Percentiles rank a stretch among this genome's conserved stretches.
These are phyloP conservation scores for Theodoxus fluviatilis DNA, from an alignment of 2,888 invertebrate species.

Conservation along the genomic window DNA sequence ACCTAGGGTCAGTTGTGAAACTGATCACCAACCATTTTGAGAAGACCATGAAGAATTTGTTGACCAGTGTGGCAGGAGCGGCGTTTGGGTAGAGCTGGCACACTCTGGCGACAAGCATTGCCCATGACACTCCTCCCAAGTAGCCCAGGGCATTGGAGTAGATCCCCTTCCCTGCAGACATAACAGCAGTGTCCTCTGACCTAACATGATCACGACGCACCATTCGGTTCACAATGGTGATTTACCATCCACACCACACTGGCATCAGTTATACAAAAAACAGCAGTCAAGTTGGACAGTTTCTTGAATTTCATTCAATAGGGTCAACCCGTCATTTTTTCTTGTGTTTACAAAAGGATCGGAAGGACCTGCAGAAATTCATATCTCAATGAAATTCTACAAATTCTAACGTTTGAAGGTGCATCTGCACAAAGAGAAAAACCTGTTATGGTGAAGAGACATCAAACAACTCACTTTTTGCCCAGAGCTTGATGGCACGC, in stretches of 20 bases:
- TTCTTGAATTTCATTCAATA: too few relatives aligned
- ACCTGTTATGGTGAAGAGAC: neutral
- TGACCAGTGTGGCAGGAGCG: slow-evolving; percentile 88
- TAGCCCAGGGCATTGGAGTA: slow-evolving; percentile 98
- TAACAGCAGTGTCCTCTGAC: too few relatives aligned
- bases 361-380: too few relatives aligned
- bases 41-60: slow-evolving; percentile 98
- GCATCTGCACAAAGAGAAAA: neutral
- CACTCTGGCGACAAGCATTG: slow-evolving; percentile 96
- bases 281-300: too few relatives aligned
- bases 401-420: too few relatives aligned
- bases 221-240: too few relatives aligned
- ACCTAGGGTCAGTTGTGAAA: neutral
- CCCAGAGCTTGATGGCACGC: slow-evolving; percentile 96
- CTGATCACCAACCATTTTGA: slow-evolving; percentile 78
- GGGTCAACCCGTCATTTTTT: too few relatives aligned
- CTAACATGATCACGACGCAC: too few relatives aligned
- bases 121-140: slow-evolving; percentile 98
- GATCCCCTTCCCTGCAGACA: slow-evolving; percentile 81
- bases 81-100: slow-evolving; percentile 99
- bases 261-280: too few relatives aligned
- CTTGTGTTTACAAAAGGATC: neutral
- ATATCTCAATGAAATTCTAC: too few relatives aligned
- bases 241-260: too few relatives aligned
- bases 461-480: slow-evolving; percentile 78